phyloP scores from a whole-genome alignment of 92 coral and sea anemone species.

The Phenganax stokvisi region DNA sequence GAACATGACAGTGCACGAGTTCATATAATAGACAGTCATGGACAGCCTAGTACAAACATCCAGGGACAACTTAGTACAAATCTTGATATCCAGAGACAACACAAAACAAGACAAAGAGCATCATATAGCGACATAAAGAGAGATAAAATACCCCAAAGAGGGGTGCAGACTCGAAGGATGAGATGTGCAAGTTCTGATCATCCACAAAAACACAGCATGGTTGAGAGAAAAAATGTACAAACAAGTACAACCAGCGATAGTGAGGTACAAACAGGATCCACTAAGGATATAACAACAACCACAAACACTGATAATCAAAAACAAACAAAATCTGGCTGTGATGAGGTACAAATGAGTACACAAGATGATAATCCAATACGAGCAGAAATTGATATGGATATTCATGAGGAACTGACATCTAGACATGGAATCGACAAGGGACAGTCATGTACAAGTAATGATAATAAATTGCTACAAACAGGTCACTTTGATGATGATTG shows the following conservation, averaged over 20 bases:
- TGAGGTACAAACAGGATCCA: not conserved
- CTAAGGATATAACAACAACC: not conserved
- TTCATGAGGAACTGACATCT: too few relatives aligned
- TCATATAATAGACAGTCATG: not conserved
- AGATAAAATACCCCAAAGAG: not conserved
- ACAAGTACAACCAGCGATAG: not conserved
- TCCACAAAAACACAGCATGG: not conserved
- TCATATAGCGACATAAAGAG: not conserved
- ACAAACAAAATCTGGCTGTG: not conserved
- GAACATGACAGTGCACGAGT: not conserved
- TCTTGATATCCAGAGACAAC: conserved; percentile 7
- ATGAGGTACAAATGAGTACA: not conserved
- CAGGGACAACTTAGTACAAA: conserved; percentile 1
- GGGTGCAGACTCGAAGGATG: not conserved
- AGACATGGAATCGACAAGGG: too few relatives aligned
- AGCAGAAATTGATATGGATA: not conserved
- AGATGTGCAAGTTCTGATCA: not conserved
- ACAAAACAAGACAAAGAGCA: not conserved
- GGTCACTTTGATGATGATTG: too few relatives aligned
- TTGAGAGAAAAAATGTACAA: conserved; percentile 2
- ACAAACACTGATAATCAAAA: not conserved
- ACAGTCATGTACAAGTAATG: not conserved
- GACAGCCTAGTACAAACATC: not conserved
- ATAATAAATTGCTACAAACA: too few relatives aligned
- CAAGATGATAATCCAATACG: not conserved